Evolutionary conservation across 1,140 invertebrate genomes (phyloP), one percentile per base, ranked within the genome.

Genomic region (Penaeus indicus): DNA sequence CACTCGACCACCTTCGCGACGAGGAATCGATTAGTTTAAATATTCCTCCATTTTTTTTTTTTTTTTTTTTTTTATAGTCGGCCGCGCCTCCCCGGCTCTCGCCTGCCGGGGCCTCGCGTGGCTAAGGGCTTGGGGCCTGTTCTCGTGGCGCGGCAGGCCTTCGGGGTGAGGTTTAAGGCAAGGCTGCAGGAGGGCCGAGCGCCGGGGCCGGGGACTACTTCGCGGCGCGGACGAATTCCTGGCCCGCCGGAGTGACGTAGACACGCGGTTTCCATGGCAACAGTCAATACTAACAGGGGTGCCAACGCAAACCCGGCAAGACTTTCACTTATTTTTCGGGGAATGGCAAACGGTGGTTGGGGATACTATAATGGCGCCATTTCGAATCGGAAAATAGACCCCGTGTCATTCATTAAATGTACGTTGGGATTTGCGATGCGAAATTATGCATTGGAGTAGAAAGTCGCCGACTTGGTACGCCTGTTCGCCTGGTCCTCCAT

Each of bases 201-300:
- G 72, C 63, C 19, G 38, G 42, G 61, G 16, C 1, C 42, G 3
- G 60, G 86, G 81, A 84, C 86, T 88, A 72, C 67, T 88, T 88
- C 84, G n/a, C 54, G n/a, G 5, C 25, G 86, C 80, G 86, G 86
- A 88, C 69, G 80, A 60, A 19, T 77, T 62, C 79, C 42, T 54
- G 25, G 32, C 67, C 25, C 32, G 38, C 8, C 13, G 42, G 38
- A 72, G 38, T 86, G 80, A 88, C 86, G 64, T 83, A 88, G 72
- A 84, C 80, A 83, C 86, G 80, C 81, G 80, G 86, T 88, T 88
- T 61, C 86, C 80, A 88, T 88, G 80, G 47, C 86, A 84, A 83
- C 86, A 88, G 86, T 88, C 86, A 88, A 88, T 88, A 88, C 86
- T 88, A 83, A 82, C 86, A 88, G 38, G 10, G 32, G 13, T 62